Evolutionary conservation across 1,140 invertebrate genomes (phyloP), one percentile per base, ranked within the genome.

Genomic region (Neodiprion fabricii): DNA sequence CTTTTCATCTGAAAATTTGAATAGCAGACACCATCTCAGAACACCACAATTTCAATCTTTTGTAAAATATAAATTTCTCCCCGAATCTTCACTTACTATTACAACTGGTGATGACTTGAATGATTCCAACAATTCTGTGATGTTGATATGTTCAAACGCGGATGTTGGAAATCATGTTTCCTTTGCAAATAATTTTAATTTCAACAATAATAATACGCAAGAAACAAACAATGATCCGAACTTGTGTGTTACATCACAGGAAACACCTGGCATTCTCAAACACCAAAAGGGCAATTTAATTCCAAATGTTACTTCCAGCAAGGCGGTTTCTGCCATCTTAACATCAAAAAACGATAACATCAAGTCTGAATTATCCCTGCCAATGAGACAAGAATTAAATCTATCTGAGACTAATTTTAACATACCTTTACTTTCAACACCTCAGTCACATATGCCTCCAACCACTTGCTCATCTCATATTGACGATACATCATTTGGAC

Each of bases 21-120:
- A 72, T 72, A 48, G 72, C 48, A 73, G 28, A 48, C 48, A 28
- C 12, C 23, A 23, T 40, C 28, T 1, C 5, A 40, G 28, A 40
- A 5, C 1, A n/a, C 14, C 48, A 68, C 7, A 68, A 49, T 40
- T 61, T 73, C 72, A 65, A 53, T 65, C 23, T 17, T 73, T 11
- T n/a, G 70, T 70, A 23, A 49, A 69, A 67, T 40, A 65, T 12
- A n/a, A 40, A 67, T 67, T 65, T 28, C 40, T 50, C 40, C 14
- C 5, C 65, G 70, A 2, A 69, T 73, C 69, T 48, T 48, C 70
- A 48, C 72, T 48, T 50, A 48, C 73, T 72, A 53, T 74, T 14
- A 23, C 69, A 70, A 67, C 66, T 67, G 10, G 47, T 67, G 77
- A 71, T 3, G 75, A 77, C 28, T 66, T 61, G 23, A 73, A 50